Evolutionary conservation across 2,888 invertebrate species (phyloP), one percentile per base, ranked within the genome.

Genomic region (Lamellibrachia satsuma): DNA sequence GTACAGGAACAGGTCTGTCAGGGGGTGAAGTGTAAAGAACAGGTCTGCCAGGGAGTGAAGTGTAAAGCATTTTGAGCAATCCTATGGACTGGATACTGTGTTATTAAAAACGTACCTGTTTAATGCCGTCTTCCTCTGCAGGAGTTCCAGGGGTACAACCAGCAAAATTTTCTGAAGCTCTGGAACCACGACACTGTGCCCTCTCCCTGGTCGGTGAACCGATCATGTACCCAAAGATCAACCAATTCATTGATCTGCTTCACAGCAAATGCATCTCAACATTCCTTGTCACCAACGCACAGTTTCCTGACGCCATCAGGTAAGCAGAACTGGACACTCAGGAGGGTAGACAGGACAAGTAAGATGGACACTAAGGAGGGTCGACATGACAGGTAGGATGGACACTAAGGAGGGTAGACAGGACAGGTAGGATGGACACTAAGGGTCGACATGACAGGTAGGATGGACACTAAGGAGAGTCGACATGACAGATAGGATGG

Each of bases 181-280:
- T 97, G 94, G 93, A 95, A 91, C 97, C 97, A 0, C 94, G 96
- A 93, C 97, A 97, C 94, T 97, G 97, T 96, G 97, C 97, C 90
- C 95, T 97, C 92, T 97, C 97, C 3, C 95, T 97, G 27, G 97
- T 97, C 6, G 97, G 97, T 8, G 97, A 97, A 94, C 97, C 97
- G 2, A 97, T 97, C 93, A 97, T 97, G 97, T 97, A 97, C 95
- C 97, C 97, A 22, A 96, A 97, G 95, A 97, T 97, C 93, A 97
- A 97, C 95, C 95, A 95, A 92, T 97, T 97, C 94, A 95, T 97
- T 7, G 94, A 95, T 11, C 95, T 97, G 91, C 96, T 97, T 6
- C 97, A 97, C 95, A 93, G 95, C 0, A 96, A 96, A 94, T 94
- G 95, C 9, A 97, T 97, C 92, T 97, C 97, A 7, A 96, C 97